These are phyloP conservation scores for Strigamia crassipes DNA, from an alignment of 2,888 invertebrate genomes.

Conservation along the genomic window DNA sequence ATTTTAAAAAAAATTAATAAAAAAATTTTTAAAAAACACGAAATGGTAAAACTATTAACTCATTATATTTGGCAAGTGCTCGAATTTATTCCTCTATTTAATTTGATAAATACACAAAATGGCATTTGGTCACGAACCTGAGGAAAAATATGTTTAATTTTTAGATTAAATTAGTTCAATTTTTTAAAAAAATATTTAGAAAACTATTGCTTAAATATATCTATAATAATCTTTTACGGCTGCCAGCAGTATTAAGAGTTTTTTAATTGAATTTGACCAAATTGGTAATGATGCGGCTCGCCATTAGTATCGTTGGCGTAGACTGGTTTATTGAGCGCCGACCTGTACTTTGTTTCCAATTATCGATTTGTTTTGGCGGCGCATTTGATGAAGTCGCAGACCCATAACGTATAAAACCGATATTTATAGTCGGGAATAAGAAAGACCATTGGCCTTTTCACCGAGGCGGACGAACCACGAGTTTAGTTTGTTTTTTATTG, in stretches of 20 bases:
- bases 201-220: background rate
- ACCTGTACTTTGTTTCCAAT: constrained; percentile 38
- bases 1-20: too few relatives aligned
- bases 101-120: too few relatives aligned
- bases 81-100: too few relatives aligned
- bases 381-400: constrained; percentile 42
- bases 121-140: too few relatives aligned
- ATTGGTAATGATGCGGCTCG: constrained; percentile 31
- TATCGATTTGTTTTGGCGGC: constrained; percentile 42
- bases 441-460: constrained; percentile 41
- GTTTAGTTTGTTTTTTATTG: constrained; percentile 42
- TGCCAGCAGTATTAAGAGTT: background rate
- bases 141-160: background rate
- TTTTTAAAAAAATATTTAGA: background rate
- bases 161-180: background rate
- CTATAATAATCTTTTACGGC: background rate
- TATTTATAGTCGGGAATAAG: constrained; percentile 31
- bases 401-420: constrained; percentile 37
- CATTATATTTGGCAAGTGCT: too few relatives aligned
- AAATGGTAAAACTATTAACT: too few relatives aligned
- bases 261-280: constrained; percentile 37
- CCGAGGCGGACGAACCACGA: constrained; percentile 19
- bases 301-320: constrained; percentile 20
- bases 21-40: too few relatives aligned
- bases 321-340: constrained; percentile 38